Evolutionary conservation across 2,888 invertebrate genomes (phyloP).

Genomic region (Actias luna): DNA sequence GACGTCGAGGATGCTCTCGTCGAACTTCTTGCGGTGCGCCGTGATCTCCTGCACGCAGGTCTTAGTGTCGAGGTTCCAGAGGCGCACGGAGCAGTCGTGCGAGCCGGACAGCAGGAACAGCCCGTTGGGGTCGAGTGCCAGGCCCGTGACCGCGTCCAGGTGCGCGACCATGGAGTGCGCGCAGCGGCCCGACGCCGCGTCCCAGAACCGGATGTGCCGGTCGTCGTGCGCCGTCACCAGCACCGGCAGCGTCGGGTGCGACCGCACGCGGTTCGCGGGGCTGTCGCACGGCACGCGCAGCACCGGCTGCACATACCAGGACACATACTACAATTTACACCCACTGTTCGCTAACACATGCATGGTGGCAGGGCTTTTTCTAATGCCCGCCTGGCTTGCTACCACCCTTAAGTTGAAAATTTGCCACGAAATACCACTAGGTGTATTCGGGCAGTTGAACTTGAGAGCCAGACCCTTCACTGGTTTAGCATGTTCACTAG

Average conservation of each 20-base stretch:
- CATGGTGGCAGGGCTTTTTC: no score
- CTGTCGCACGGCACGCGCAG: constrained; percentile 84
- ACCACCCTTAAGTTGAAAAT: no score
- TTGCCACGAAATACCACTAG: no score
- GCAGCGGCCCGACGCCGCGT: constrained; percentile 96
- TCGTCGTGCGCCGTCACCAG: constrained; percentile 99
- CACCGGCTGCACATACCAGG: constrained; percentile 82
- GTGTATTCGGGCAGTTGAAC: no score
- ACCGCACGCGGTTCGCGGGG: constrained; percentile 89
- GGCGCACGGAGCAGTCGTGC: constrained; percentile 98
- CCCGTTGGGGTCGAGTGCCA: constrained; percentile 99
- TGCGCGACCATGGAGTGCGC: constrained; percentile 99
- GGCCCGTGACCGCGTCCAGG: constrained; percentile 98
- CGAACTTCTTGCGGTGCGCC: constrained; percentile 99
- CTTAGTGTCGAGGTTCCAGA: constrained; percentile 99
- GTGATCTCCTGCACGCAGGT: constrained; percentile 99
- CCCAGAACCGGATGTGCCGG: constrained; percentile 99
- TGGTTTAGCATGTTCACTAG: no score
- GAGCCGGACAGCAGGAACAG: constrained; percentile 98
- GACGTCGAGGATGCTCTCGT: constrained; percentile 99
- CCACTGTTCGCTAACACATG: no score
- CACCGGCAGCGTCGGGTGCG: constrained; percentile 97
- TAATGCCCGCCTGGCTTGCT: no score
- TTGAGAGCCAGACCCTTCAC: no score
- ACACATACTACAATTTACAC: constrained; percentile 84